Evolutionary conservation across 2,797 vertebrate genomes (phyloP), one percentile per base, ranked within the genome.

Genomic region (Gadopsis marmoratus): DNA sequence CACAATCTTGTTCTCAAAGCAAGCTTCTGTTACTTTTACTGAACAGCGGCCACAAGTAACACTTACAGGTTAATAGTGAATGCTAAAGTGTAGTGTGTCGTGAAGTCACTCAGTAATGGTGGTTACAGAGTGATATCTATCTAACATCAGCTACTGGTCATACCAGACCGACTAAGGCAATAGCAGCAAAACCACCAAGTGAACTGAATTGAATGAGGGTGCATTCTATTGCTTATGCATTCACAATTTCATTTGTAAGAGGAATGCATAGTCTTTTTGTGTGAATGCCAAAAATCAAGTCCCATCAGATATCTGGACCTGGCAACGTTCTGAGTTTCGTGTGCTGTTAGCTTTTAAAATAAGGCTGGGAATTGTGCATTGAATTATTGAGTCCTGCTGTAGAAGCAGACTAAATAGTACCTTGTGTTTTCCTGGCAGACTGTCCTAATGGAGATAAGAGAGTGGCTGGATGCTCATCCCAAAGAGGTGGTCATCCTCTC

Each of bases 391-490:
- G 4, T 45, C 4, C 13, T 16, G 23, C 17, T 41, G 19, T 55
- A 48, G 6, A 60, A n/a, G 51, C 41, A 54, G 54, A 41, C 51
- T 70, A 10, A 71, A 35, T 3, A 9, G 17, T n/a, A 2, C 7
- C 43, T 64, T 60, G 41, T 91, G 48, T 67, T 71, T 68, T 59
- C 21, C 67, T 55, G 64, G 37, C 92, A 99, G 98, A 95, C 92
- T 13, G 94, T 96, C 9, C 93, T 99, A 6, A 92, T 89, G 43
- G 97, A 99, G 93, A 96, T 99, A 70, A 82, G 91, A 9, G 91
- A 95, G 79, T 99, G 98, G 98, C 89, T 99, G 91, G 96, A 97
- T 50, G 55, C 75, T 54, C 97, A 98, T 91, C 97, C 97, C 21
- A 95, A 73, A 71, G 98, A 99, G 83, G 94, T 97, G 58, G 86